Conservation (phyloP, 1,140 invertebrate genomes). For the Ceratosolen fusciceps region DNA sequence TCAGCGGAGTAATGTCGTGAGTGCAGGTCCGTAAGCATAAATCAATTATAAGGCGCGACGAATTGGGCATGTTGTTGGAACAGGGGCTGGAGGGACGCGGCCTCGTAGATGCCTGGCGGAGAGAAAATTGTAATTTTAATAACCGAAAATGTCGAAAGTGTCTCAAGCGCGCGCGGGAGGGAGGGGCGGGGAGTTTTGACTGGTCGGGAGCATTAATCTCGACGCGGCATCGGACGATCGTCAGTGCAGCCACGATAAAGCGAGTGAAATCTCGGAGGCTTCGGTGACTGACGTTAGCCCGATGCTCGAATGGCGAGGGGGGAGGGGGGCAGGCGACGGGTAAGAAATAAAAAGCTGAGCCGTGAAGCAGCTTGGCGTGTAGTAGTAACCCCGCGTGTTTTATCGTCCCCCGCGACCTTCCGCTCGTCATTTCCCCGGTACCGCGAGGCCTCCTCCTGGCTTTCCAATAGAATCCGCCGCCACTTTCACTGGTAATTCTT, state of each 20-base stretch:
- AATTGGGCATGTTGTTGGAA: neutral
- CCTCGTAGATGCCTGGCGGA: too few species aligned
- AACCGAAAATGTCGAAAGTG: neutral
- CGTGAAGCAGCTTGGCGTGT: neutral
- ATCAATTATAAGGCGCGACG: neutral
- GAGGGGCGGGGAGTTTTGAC: neutral
- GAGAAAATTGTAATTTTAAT: too few species aligned
- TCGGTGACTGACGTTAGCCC: neutral
- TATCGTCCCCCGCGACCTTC: neutral
- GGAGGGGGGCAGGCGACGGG: neutral
- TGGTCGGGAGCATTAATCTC: neutral
- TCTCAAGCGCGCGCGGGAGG: neutral
- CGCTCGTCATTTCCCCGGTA: neutral
- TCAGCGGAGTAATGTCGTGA: neutral
- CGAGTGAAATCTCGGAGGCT: neutral
- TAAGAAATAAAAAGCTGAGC: neutral
- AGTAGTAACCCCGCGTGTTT: too few species aligned
- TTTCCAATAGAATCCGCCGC: slow-evolving; percentile 2
- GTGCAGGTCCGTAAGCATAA: too few species aligned
- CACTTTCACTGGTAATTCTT: slow-evolving; percentile 34
- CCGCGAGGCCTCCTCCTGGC: neutral
- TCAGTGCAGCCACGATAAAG: neutral
- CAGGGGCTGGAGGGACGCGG: neutral
- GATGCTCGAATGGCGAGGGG: neutral
- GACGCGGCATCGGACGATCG: neutral